These are phyloP conservation scores for Drosophila novamexicana DNA, from an alignment of 1,140 invertebrate species.

Conservation along the genomic window DNA sequence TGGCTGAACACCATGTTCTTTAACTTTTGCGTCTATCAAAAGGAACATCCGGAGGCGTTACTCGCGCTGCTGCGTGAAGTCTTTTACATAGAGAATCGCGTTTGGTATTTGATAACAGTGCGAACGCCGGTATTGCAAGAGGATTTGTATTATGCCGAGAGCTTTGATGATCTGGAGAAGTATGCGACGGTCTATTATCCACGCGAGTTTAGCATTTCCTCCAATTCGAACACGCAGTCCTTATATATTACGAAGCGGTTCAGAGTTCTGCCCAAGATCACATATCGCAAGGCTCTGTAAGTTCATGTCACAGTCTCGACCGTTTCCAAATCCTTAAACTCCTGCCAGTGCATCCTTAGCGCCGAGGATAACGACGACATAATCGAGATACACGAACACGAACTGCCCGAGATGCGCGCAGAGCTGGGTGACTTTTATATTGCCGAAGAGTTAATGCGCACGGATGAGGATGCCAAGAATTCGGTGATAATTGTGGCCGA, in stretches of 20 bases:
- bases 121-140: constrained; percentile 20
- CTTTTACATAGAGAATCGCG: constrained; percentile 58
- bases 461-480: constrained; percentile 16
- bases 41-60: constrained; percentile 17
- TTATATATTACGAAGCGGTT: constrained; percentile 51
- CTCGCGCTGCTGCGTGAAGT: constrained; percentile 32
- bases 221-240: constrained; percentile 52
- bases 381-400: constrained; percentile 56
- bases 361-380: constrained; percentile 77
- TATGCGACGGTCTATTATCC: constrained; percentile 49
- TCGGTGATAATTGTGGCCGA: constrained; percentile 62
- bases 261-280: constrained; percentile 42
- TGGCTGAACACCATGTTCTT: constrained; percentile 64
- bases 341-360: constrained; percentile 25
- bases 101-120: constrained; percentile 50
- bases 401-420: constrained; percentile 53
- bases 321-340: not conserved
- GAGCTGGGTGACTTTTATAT: constrained; percentile 72
- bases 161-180: constrained; percentile 46
- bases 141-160: constrained; percentile 22
- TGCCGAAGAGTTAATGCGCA: constrained; percentile 63
- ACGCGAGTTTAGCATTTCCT: constrained; percentile 31
- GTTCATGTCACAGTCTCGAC: not conserved
- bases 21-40: constrained; percentile 59
- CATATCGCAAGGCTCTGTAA: constrained; percentile 72